Evolutionary conservation across 2,113 vertebrate genomes (phyloP).

Genomic region (Phalacrocorax carbo): DNA sequence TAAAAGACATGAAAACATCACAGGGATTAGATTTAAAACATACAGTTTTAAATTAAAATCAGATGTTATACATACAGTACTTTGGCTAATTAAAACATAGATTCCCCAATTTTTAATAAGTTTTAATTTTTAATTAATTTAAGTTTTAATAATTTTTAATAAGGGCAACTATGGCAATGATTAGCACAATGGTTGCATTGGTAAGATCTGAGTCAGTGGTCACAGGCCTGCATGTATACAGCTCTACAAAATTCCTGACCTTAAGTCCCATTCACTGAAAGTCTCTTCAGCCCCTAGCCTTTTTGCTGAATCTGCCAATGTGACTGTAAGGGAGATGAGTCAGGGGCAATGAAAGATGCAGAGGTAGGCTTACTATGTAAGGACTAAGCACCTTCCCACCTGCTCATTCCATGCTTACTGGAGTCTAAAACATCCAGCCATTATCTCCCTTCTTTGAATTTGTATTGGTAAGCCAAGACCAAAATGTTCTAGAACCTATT

Average conservation of each 20-base stretch:
- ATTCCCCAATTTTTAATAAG: background rate
- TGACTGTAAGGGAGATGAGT: background rate
- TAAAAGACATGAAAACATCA: background rate
- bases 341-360: background rate
- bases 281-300: background rate
- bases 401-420: background rate
- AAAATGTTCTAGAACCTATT: background rate
- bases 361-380: background rate
- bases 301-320: background rate
- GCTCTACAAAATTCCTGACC: background rate
- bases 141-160: background rate
- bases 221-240: rapidly evolving
- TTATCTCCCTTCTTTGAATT: background rate
- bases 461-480: background rate
- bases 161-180: background rate
- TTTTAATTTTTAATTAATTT: no score
- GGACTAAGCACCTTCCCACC: background rate
- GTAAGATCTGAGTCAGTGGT: background rate
- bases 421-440: background rate
- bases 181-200: background rate
- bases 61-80: background rate
- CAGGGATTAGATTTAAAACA: background rate
- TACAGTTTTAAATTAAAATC: background rate
- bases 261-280: background rate
- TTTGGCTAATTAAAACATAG: background rate